Evolutionary conservation across 1,140 invertebrate genomes (phyloP).

Genomic region (Bombus vancouverensis): DNA sequence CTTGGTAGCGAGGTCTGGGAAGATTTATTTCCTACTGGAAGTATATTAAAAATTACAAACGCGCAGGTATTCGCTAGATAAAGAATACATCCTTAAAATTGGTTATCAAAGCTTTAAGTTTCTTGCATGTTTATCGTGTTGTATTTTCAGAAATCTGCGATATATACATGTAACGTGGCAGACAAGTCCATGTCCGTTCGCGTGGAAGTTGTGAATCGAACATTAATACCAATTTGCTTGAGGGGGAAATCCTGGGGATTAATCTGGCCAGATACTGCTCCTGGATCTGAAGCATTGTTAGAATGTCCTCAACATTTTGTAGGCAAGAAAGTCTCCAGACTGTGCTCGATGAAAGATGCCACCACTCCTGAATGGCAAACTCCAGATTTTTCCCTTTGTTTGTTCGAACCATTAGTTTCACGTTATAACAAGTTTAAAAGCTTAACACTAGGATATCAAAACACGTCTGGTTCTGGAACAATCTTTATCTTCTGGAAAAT

Average conservation of each 20-base stretch:
- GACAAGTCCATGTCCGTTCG: conserved; percentile 84
- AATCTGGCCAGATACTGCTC: conserved; percentile 85
- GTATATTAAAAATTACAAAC: conserved; percentile 89
- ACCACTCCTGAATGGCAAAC: conserved; percentile 87
- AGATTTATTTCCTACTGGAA: conserved; percentile 90
- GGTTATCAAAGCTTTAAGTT: not conserved
- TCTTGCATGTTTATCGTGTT: not conserved
- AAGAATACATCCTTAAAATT: not conserved
- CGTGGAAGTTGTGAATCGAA: conserved; percentile 85
- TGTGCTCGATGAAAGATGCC: conserved; percentile 84
- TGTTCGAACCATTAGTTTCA: conserved; percentile 85
- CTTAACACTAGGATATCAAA: conserved; percentile 86
- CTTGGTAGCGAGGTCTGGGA: conserved; percentile 90
- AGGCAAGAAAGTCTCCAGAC: conserved; percentile 82
- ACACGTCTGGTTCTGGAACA: conserved; percentile 83
- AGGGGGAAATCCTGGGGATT: conserved; percentile 81
- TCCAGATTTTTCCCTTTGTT: conserved; percentile 89
- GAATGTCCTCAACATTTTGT: conserved; percentile 84
- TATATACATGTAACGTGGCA: conserved; percentile 85
- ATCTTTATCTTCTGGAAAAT: conserved; percentile 82
- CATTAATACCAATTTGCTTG: conserved; percentile 83
- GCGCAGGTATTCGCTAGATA: conserved; percentile 83
- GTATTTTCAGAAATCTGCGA: conserved; percentile 84
- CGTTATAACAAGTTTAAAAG: conserved; percentile 87
- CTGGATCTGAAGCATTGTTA: conserved; percentile 84